These are phyloP conservation scores for Nomada ferruginata DNA, from an alignment of 2,888 invertebrate species.

Conservation along the genomic window DNA sequence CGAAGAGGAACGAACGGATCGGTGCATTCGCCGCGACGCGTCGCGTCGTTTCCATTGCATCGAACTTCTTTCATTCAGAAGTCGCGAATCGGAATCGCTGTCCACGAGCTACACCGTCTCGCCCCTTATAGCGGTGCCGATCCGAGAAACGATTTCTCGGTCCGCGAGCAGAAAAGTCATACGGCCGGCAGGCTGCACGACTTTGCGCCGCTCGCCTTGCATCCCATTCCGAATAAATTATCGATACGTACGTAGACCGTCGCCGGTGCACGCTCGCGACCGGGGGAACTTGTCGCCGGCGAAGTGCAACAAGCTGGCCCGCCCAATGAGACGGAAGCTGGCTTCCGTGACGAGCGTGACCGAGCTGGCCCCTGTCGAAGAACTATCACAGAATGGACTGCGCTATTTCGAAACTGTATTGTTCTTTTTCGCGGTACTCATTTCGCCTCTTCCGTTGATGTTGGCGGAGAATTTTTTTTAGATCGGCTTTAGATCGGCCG, in stretches of 20 bases:
- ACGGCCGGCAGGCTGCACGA: slow-evolving; percentile 65
- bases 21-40: no score
- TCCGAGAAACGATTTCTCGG: slow-evolving; percentile 73
- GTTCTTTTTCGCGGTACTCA: no score
- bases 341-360: slow-evolving; percentile 67
- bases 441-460: no score
- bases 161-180: slow-evolving; percentile 65
- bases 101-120: slow-evolving; percentile 55
- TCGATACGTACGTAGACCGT: slow-evolving; percentile 61
- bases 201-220: slow-evolving; percentile 64
- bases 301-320: slow-evolving; percentile 63
- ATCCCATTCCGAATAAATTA: slow-evolving; percentile 71
- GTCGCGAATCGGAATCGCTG: slow-evolving; percentile 14
- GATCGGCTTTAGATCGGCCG: no score
- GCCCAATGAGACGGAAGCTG: slow-evolving; percentile 68
- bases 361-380: neutral
- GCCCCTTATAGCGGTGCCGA: slow-evolving; percentile 55
- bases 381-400: neutral
- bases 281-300: slow-evolving; percentile 58
- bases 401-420: neutral
- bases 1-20: slow-evolving; percentile 7
- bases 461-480: no score
- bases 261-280: slow-evolving; percentile 47
- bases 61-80: slow-evolving; percentile 37
- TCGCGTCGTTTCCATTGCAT: slow-evolving; percentile 12